Evolutionary conservation across 2,888 invertebrate species (phyloP).

Genomic region (Macroteleia sp.): DNA sequence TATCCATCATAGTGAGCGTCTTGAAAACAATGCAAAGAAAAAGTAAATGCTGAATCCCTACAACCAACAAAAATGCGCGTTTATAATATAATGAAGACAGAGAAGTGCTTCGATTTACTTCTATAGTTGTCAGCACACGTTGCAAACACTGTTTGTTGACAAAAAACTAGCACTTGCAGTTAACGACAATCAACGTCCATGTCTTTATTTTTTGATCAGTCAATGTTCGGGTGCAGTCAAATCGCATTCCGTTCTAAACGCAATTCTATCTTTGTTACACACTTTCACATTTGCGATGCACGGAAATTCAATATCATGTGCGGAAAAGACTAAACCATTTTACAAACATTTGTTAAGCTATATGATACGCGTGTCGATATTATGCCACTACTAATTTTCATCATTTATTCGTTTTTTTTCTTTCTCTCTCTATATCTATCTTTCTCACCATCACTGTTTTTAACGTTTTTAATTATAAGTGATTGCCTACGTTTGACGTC

Average conservation of each 20-base stretch:
- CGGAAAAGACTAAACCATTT: neutral
- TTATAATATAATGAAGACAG: too few species aligned
- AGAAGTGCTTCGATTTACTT: too few species aligned
- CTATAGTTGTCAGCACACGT: neutral
- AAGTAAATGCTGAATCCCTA: too few species aligned
- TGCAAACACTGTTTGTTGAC: constrained; percentile 21
- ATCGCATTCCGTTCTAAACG: too few species aligned
- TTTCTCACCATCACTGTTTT: constrained; percentile 2
- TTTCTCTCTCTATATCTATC: constrained; percentile 2
- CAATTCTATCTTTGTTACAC: neutral
- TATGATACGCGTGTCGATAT: constrained; percentile 32
- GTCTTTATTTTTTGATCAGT: constrained; percentile 26
- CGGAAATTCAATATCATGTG: neutral
- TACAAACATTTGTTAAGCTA: constrained; percentile 22
- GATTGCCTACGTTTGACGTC: constrained; percentile 15
- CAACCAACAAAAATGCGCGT: too few species aligned
- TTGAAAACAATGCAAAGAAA: neutral
- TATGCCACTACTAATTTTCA: constrained; percentile 28
- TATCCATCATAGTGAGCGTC: constrained; percentile 8
- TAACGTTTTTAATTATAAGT: too few species aligned
- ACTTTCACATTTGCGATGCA: neutral
- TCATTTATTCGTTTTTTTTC: too few species aligned
- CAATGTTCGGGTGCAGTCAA: constrained; percentile 6
- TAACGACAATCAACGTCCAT: constrained; percentile 41
- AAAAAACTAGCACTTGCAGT: constrained; percentile 7